Evolutionary conservation across 2,113 vertebrate genomes (phyloP), one percentile per base, ranked within the genome.

Genomic region (Myxocyprinus asiaticus): DNA sequence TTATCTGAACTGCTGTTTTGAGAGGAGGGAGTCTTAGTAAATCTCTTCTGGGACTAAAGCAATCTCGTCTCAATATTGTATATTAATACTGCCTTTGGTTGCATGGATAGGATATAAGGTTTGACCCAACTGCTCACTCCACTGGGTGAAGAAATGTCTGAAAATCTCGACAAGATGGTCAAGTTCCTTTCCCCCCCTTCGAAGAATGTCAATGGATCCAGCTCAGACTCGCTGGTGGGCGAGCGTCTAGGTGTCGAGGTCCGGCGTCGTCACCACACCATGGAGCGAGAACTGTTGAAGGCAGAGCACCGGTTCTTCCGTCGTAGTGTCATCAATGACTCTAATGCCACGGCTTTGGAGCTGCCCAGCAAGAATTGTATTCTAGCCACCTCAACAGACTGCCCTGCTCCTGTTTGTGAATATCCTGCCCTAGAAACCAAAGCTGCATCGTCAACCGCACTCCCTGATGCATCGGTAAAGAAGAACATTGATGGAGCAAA

Each of bases 291-390:
- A 3, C 88, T 94, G 94, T 83, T 94, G 94, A 81, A 93, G 68
- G 91, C 92, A 0, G 97, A 99, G 86, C 97, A 99, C 85, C 96
- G 97, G 56, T 98, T 99, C 85, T 93, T 99, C 80, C 96, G 97
- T 55, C 96, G 97, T 77, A 98, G 97, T 84, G 97, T 99, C 86
- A 98, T 99, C 89, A 98, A 96, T 80, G 97, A 99, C 88, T 99
- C 96, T 58, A 98, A 99, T 63, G 96, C 96, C 4, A 99, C 97
- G 0, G 97, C 97, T 53, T 67, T 99, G 82, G 97, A 98, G 71
- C 94, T 98, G 47, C 97, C 97, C 58, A 95, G 95, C 85, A 91
- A 97, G 82, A 90, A 92, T n/a, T 82, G 90, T 0, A 64, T 93
- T 10, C 82, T 89, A 3, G 86, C 89, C 4, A 90, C 92, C 82